Conservation (phyloP, 2,113 vertebrate species). For the Poeciliopsis prolifica region DNA sequence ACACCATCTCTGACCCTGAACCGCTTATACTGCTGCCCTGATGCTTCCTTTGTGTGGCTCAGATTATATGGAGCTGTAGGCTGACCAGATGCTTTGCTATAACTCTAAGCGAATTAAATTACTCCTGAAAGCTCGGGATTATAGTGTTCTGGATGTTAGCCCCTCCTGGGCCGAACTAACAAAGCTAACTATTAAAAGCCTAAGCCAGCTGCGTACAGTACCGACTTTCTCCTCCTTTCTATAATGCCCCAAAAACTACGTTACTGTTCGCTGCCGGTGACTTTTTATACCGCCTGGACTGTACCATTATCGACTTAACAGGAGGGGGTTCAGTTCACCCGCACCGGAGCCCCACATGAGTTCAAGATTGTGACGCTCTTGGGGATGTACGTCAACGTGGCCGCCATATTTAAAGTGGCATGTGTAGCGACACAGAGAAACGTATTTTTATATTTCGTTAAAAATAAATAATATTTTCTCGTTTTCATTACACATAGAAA, state of each 20-base stretch:
- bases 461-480: too few species aligned
- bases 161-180: not conserved
- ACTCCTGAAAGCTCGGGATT: conserved; percentile 13
- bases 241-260: conserved; percentile 57
- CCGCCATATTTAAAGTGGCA: too few species aligned
- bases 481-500: too few species aligned
- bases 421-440: too few species aligned
- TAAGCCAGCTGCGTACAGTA: conserved; percentile 9
- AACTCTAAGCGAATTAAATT: conserved; percentile 24
- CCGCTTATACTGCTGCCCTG: not conserved
- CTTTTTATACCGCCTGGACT: conserved; percentile 22
- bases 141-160: conserved; percentile 9
- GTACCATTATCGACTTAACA: conserved; percentile 31
- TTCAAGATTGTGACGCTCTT: not conserved
- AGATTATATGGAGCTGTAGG: conserved; percentile 28
- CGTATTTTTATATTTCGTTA: too few species aligned
- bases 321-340: conserved; percentile 1
- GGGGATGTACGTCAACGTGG: not conserved
- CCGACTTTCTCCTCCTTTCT: not conserved
- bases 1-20: not conserved
- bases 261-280: conserved; percentile 18
- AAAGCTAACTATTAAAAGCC: conserved; percentile 30
- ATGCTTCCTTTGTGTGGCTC: conserved; percentile 57
- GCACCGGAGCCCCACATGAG: too few species aligned
- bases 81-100: conserved; percentile 45